Evolutionary conservation across 2,113 vertebrate species (phyloP).

Genomic region (Tetrao urogallus): DNA sequence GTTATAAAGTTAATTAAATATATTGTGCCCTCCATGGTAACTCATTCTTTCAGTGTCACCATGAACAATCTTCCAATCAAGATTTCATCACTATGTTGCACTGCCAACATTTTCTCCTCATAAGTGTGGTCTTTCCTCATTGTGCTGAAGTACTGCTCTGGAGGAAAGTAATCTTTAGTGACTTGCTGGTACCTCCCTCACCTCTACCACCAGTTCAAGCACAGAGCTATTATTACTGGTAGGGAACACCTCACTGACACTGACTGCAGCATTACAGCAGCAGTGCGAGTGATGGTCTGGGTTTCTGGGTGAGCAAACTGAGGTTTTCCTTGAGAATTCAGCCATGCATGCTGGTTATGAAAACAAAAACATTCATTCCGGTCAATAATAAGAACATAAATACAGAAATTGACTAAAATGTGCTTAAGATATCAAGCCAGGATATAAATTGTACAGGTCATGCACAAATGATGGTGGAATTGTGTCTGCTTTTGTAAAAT

Average conservation of each 20-base stretch:
- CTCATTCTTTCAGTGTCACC: no score
- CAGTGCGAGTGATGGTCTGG: not conserved
- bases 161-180: not conserved
- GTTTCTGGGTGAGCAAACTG: not conserved
- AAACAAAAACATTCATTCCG: not conserved
- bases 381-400: not conserved
- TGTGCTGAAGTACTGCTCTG: not conserved
- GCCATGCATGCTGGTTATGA: not conserved
- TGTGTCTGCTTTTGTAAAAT: not conserved
- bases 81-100: not conserved
- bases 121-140: not conserved
- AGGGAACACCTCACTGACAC: not conserved
- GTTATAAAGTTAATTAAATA: not conserved
- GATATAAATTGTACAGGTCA: not conserved
- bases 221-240: not conserved
- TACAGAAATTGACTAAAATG: not conserved
- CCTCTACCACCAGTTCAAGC: not conserved
- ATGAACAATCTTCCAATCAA: not conserved
- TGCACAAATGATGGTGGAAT: not conserved
- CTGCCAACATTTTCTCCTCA: not conserved
- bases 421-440: not conserved
- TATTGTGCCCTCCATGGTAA: not conserved
- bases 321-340: not conserved
- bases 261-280: rapidly evolving
- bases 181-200: not conserved